Evolutionary conservation across 2,888 invertebrate species (phyloP), one percentile per base, ranked within the genome.

Genomic region (Trachelus tabidus): DNA sequence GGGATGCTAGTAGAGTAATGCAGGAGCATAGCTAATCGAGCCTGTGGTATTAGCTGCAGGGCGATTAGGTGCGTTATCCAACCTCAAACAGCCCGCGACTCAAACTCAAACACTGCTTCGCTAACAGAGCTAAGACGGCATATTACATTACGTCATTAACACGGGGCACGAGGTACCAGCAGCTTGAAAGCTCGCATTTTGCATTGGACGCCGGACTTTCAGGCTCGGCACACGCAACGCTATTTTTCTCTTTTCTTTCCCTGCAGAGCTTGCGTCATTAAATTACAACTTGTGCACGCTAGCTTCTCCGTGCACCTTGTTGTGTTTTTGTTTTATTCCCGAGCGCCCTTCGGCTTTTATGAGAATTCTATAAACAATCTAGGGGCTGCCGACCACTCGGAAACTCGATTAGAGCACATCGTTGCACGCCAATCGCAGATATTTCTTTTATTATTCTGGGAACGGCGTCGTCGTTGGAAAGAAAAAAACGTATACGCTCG

Each of bases 31-130:
- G 80, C 83, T 88, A 86, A 88, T 85, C 82, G 81, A 86, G 82
- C 83, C 81, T 77, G 82, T 75, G 83, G 84, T 83, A 84, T 88
- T 82, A 84, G 82, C 83, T 79, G 81, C 74, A 76, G 76, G 80
- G 81, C 81, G 83, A 87, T 87, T 86, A 87, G 82, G 77, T 76
- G 83, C 82, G 85, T 83, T 86, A 87, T 82, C 83, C 83, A 79
- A 84, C 83, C 82, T 81, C 86, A 85, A 86, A 86, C 84, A 85
- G 77, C 74, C 83, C 81, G 78, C 79, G 75, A 74, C 80, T 79
- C 80, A 76, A 82, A 83, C 83, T 85, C 81, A n/a, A 73, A 73
- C 73, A 75, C 37, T 35, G 71, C 79, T 77, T 76, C 77, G 68
- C 78, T 77, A 78, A 79, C 78, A 77, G 77, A 81, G 79, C 79